A percentile compares a stretch with the other conserved stretches of the same genome.
Conservation (phyloP, 1,140 invertebrate genomes). For the Gerris buenoi region DNA sequence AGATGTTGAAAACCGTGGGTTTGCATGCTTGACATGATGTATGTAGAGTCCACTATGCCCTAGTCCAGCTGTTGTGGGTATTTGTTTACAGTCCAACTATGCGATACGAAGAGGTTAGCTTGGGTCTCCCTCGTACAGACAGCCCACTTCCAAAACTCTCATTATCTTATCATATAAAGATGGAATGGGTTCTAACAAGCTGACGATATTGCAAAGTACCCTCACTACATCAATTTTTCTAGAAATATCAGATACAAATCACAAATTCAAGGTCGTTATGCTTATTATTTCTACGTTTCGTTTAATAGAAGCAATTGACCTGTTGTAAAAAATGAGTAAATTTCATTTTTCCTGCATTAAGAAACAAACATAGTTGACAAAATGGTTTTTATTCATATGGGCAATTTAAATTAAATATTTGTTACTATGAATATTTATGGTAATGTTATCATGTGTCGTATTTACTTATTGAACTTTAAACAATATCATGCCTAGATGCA, state of each 20-base stretch:
- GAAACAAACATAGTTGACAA: no score
- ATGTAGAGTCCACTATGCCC: neutral
- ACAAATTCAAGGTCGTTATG: neutral
- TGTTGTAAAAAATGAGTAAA: no score
- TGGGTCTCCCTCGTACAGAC: neutral
- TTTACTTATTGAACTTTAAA: no score
- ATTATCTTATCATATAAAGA: neutral
- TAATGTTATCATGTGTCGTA: no score
- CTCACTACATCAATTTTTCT: neutral
- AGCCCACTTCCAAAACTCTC: neutral
- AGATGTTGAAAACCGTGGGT: neutral
- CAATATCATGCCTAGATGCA: no score
- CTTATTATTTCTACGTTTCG: neutral
- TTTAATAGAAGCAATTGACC: neutral
- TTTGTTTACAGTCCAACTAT: neutral
- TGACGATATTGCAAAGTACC: neutral
- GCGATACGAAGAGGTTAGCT: neutral
- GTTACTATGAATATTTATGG: no score
- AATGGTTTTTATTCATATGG: no score
- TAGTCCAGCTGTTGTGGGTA: neutral
- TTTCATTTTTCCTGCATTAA: no score
- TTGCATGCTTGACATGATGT: neutral
- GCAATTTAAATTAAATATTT: no score
- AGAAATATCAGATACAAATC: neutral
- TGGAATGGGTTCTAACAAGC: neutral